phyloP scores from a whole-genome alignment of 2,888 invertebrate genomes.

The Polydrusus pterygomalis region DNA sequence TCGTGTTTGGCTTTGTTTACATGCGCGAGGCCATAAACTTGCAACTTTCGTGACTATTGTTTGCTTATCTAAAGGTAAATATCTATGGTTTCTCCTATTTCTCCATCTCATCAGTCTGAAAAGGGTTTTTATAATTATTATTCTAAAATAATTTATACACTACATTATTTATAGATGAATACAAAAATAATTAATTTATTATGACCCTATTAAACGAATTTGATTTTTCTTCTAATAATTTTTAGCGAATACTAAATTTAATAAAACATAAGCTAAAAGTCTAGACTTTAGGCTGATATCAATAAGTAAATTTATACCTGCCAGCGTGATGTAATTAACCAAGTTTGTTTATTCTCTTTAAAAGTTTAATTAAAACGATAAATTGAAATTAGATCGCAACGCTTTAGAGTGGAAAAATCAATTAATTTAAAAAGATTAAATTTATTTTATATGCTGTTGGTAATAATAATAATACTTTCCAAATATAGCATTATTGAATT shows the following conservation, averaged over 20 bases:
- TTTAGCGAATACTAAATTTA: slow-evolving; percentile 12
- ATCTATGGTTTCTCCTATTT: no score
- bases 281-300: slow-evolving; percentile 21
- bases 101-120: no score
- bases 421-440: slow-evolving; percentile 15
- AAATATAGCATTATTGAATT: background rate
- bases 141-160: no score
- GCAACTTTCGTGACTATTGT: no score
- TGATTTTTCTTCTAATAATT: slow-evolving; percentile 13
- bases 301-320: slow-evolving; percentile 26
- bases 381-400: slow-evolving; percentile 20
- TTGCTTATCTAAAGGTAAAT: no score
- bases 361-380: slow-evolving; percentile 28
- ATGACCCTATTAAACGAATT: background rate
- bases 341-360: slow-evolving; percentile 23
- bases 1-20: no score
- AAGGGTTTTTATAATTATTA: no score
- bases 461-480: no score
- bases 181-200: background rate
- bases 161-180: background rate
- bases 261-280: background rate
- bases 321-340: slow-evolving; percentile 14
- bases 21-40: no score
- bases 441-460: slow-evolving; percentile 3
- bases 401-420: slow-evolving; percentile 22